Evolutionary conservation across 1,140 invertebrate genomes (phyloP).

Genomic region (Lordiphosa clarofinis): DNA sequence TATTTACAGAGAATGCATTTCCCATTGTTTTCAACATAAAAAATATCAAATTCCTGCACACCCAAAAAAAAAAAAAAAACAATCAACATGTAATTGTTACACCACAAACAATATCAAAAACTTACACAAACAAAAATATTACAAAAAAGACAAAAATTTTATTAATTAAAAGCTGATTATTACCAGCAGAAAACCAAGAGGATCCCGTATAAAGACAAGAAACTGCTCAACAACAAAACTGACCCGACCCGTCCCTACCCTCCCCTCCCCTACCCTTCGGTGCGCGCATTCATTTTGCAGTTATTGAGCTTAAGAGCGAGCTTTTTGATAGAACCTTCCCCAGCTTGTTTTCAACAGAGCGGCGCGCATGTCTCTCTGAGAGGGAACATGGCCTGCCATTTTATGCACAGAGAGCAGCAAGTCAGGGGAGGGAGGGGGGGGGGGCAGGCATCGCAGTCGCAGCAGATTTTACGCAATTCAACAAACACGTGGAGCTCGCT

Average conservation of each 20-base stretch:
- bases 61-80: neutral
- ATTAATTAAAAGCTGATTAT: conserved; percentile 58
- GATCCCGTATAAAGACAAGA: conserved; percentile 23
- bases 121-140: conserved; percentile 7
- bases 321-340: conserved; percentile 34
- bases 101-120: conserved; percentile 3
- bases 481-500: conserved; percentile 65
- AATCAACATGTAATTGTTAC: conserved; percentile 40
- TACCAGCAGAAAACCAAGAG: conserved; percentile 8
- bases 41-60: conserved; percentile 50
- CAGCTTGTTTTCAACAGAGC: conserved; percentile 21
- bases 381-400: conserved; percentile 30
- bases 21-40: conserved; percentile 2
- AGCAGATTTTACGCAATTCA: conserved; percentile 67
- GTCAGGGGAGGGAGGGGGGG: conserved; percentile 14
- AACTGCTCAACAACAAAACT: conserved; percentile 7
- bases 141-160: conserved; percentile 22
- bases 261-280: conserved; percentile 38
- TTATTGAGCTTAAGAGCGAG: conserved; percentile 21
- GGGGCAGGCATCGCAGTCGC: conserved; percentile 21
- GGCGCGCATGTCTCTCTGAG: conserved; percentile 30
- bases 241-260: conserved; percentile 25
- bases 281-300: conserved; percentile 62
- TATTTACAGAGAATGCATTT: conserved; percentile 22
- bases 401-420: conserved; percentile 39